These are phyloP conservation scores for Echiichthys vipera DNA, from an alignment of 2,797 vertebrate species.

Conservation along the genomic window DNA sequence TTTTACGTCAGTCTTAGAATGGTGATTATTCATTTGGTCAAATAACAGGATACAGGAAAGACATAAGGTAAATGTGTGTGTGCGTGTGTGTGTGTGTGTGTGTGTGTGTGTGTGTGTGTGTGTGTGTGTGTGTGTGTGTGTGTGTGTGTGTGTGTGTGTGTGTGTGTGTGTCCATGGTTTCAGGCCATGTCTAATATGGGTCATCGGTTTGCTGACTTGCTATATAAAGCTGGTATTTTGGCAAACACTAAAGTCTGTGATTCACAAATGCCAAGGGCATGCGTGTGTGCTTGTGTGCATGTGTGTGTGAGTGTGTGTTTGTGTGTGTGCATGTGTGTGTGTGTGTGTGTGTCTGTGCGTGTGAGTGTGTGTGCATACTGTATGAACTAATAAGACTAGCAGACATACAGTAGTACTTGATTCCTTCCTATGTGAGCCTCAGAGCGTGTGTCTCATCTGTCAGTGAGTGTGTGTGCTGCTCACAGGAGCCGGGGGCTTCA, in stretches of 20 bases:
- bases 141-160: constrained; percentile 13
- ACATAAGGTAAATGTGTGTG: constrained; percentile 24
- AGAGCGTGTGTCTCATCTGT: constrained; percentile 49
- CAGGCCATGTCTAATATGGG: constrained; percentile 69
- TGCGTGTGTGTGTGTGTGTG: background rate
- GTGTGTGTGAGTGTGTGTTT: background rate
- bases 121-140: background rate
- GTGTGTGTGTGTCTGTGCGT: background rate
- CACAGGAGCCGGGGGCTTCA: constrained; percentile 55
- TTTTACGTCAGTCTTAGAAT: background rate
- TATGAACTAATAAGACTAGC: constrained; percentile 35
- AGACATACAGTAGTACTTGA: constrained; percentile 39
- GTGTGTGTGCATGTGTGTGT: constrained; percentile 6
- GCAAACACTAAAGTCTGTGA: constrained; percentile 57
- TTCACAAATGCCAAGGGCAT: constrained; percentile 49
- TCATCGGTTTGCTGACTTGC: constrained; percentile 74
- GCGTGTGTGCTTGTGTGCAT: background rate
- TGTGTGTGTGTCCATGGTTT: constrained; percentile 30
- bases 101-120: constrained; percentile 11
- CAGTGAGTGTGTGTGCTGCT: constrained; percentile 31
- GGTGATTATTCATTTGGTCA: constrained; percentile 38
- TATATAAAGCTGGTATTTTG: constrained; percentile 77
- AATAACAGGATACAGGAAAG: constrained; percentile 37
- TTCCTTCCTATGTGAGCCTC: constrained; percentile 31
- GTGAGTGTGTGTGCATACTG: constrained; percentile 5